Evolutionary conservation across 1,140 invertebrate species (phyloP), one percentile per base, ranked within the genome.

Genomic region (Scylla paramamosain): DNA sequence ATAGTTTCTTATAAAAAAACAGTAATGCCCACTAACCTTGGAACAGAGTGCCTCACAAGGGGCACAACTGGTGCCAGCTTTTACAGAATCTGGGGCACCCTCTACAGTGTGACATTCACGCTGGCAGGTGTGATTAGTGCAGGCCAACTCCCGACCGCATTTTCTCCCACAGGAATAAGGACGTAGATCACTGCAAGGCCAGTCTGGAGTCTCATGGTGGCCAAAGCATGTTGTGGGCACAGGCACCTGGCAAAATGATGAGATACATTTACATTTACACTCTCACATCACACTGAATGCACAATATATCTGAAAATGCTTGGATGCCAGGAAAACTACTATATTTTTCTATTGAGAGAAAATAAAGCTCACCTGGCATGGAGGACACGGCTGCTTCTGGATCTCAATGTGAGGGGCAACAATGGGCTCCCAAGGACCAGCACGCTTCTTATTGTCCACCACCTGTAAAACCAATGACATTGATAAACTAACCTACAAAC

Each of bases 61-160:
- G 96, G 97, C 97, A 97, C 99, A 99, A 93, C 97, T 97, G 7
- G 95, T 96, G 2, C 96, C 97, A 92, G 97, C 96, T 96, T 67
- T 88, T 25, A 39, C 32, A 10, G 67, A 84, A 82, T 95, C 91
- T 16, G 84, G 82, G 28, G 94, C 91, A n/a, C 84, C 94, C 94
- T 97, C 97, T 4, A 98, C 97, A 25, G 97, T 96, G 96, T 99
- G 99, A 97, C 99, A 99, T 14, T 97, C 96, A 59, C 98, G 96
- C 31, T 97, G 96, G 97, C 99, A 99, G 0, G 96, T 97, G 96
- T 99, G 99, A 97, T 99, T 99, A 1, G 97, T 97, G 97, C 99
- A 99, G 0, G 96, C 84, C 16, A 99, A 97, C 12, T 96, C 83
- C 95, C 97, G 97, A 0, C 98, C 98, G 97, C 98, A 99, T 45